These are phyloP conservation scores for Melospiza georgiana DNA, from an alignment of 2,113 vertebrate genomes.

Conservation along the genomic window DNA sequence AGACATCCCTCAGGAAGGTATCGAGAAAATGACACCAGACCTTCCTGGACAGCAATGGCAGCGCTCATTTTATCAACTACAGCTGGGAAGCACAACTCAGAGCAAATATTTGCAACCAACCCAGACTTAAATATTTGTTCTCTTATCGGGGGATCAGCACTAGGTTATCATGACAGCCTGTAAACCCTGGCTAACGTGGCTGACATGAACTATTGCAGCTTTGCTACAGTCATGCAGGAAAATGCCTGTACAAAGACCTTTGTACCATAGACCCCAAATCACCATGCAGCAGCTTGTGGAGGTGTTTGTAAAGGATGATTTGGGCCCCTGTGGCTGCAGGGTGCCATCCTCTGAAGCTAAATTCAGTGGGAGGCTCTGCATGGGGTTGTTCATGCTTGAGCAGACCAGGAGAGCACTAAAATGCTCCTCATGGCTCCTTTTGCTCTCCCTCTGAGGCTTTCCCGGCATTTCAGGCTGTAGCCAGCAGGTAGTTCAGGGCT, in stretches of 20 bases:
- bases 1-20: background rate
- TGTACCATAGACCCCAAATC: background rate
- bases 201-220: background rate
- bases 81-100: background rate
- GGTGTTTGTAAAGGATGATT: background rate
- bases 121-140: slow-evolving; percentile 10
- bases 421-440: background rate
- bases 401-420: background rate
- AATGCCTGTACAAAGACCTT: background rate
- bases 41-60: background rate
- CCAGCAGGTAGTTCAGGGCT: background rate
- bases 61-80: background rate
- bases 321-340: background rate
- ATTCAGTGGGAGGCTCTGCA: background rate
- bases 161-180: background rate
- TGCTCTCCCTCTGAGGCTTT: background rate
- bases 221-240: rapidly evolving
- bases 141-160: background rate
- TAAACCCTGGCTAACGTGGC: background rate
- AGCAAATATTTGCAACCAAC: background rate
- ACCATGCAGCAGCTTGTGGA: background rate
- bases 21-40: background rate
- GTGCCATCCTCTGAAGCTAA: background rate
- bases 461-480: rapidly evolving
- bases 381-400: background rate